Evolutionary conservation across 2,113 vertebrate genomes (phyloP).

Genomic region (Petrocephalus zakoni): DNA sequence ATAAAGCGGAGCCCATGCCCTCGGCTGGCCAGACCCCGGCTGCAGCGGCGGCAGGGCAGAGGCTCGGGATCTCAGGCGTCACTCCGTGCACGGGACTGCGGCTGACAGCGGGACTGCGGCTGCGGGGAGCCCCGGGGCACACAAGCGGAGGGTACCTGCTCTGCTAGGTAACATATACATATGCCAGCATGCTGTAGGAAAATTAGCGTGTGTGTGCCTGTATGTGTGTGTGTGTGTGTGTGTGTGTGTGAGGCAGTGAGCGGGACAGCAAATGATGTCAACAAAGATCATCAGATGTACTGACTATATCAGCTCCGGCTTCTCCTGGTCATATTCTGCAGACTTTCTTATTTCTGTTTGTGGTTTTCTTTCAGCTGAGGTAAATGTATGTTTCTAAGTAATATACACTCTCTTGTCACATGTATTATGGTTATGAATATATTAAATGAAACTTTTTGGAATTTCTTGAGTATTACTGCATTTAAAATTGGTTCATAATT

Average conservation of each 20-base stretch:
- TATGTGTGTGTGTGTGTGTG: not conserved
- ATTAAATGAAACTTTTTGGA: not conserved
- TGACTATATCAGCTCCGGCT: not conserved
- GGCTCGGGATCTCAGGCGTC: slow-evolving; percentile 16
- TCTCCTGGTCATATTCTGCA: not conserved
- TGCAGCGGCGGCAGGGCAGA: slow-evolving; percentile 46
- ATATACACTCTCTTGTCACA: not conserved
- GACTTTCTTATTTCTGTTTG: not conserved
- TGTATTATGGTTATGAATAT: not conserved
- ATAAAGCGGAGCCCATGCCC: slow-evolving; percentile 24
- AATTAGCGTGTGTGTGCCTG: not conserved
- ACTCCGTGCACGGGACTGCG: not conserved
- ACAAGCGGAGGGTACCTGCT: not conserved
- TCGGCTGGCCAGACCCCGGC: slow-evolving; percentile 43
- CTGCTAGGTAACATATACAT: not conserved
- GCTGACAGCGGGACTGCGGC: not conserved
- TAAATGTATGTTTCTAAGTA: not conserved
- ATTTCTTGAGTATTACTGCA: not conserved
- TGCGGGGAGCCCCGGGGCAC: slow-evolving; percentile 13
- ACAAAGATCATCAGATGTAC: not conserved
- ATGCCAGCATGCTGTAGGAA: not conserved
- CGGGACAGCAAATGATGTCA: not conserved
- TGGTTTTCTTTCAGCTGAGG: not conserved
- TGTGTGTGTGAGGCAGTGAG: not conserved
- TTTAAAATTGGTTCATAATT: not conserved